A percentile compares a stretch with the other conserved stretches of the same genome.
Evolutionary conservation across 2,888 invertebrate genomes (phyloP).

Genomic region (Lysandra bellargus): DNA sequence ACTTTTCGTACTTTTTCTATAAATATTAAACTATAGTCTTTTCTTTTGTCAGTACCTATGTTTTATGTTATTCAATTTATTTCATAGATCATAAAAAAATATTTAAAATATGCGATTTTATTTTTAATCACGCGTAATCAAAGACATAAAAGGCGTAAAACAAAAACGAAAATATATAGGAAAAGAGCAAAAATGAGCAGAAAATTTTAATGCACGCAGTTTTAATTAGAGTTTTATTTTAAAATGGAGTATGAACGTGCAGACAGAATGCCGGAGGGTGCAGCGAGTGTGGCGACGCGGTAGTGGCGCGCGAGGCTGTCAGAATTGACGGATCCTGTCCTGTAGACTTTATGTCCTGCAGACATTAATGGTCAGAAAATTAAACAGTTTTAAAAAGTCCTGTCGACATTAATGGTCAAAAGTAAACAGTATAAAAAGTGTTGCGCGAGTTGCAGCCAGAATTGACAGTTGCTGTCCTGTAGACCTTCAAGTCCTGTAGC

Average conservation of each 20-base stretch:
- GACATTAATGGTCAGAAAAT: neutral
- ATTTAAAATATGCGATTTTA: no score
- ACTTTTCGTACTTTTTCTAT: no score
- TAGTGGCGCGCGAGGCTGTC: neutral
- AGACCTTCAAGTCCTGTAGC: no score
- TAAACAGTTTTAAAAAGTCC: no score
- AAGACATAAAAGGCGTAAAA: neutral
- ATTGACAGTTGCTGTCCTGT: neutral
- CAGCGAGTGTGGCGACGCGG: conserved; percentile 34
- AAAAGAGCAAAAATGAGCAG: neutral
- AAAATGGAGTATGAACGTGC: conserved; percentile 37
- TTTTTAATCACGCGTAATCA: neutral
- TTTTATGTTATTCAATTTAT: no score
- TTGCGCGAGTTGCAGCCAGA: no score
- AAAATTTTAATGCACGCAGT: conserved; percentile 36
- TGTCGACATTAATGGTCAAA: neutral
- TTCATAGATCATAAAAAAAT: no score
- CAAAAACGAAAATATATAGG: neutral
- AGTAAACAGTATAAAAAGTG: no score
- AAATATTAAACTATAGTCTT: no score
- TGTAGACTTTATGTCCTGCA: neutral
- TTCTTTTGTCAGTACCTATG: no score
- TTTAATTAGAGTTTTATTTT: conserved; percentile 39
- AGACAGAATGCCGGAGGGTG: conserved; percentile 43
- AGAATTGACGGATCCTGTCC: neutral